phyloP scores from a whole-genome alignment of 1,140 invertebrate genomes.

The Melipona quadrifasciata region DNA sequence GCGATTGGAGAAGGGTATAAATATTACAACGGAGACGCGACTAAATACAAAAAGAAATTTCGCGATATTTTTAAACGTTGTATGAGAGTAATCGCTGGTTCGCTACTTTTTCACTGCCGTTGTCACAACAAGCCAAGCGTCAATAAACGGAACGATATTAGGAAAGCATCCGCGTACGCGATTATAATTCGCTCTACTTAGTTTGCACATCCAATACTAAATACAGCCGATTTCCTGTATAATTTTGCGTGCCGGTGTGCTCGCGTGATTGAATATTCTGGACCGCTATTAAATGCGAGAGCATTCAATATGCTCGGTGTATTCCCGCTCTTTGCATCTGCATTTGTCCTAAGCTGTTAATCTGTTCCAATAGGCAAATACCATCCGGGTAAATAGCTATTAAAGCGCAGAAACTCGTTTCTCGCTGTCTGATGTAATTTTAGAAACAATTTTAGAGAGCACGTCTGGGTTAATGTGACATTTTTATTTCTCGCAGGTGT shows the following conservation, averaged over 20 bases:
- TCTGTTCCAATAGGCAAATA: neutral
- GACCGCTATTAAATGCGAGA: neutral
- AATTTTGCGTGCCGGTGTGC: neutral
- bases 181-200: neutral
- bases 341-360: constrained; percentile 20
- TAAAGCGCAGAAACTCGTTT: neutral
- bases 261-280: constrained; percentile 5
- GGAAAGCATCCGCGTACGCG: neutral
- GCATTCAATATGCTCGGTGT: neutral
- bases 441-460: no score
- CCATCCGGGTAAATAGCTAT: neutral
- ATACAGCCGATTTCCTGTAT: neutral
- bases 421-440: neutral
- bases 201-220: neutral
- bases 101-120: constrained; percentile 34
- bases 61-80: constrained; percentile 61
- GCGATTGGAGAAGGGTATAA: neutral
- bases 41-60: constrained; percentile 27
- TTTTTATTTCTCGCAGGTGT: no score
- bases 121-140: neutral
- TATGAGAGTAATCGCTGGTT: constrained; percentile 20
- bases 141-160: constrained; percentile 24
- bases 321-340: neutral
- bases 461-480: no score
- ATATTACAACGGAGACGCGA: constrained; percentile 16